Evolutionary conservation across 2,888 invertebrate genomes (phyloP), one percentile per base, ranked within the genome.

Genomic region (Limenitis camilla): DNA sequence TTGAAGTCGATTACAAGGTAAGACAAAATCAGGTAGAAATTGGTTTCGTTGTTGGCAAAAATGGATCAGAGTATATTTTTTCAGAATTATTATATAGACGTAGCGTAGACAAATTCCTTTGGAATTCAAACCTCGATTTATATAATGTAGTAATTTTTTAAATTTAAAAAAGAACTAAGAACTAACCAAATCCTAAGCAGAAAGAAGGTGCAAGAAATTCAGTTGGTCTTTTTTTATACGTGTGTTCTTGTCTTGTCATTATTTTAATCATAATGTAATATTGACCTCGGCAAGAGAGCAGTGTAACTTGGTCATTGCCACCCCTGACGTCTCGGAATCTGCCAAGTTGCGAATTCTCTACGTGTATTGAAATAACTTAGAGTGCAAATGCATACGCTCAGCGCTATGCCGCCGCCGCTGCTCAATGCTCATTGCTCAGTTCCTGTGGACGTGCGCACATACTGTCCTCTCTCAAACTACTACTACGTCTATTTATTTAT

Each of bases 301-400:
- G 47, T 56, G 55, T 57, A 57, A 38, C 36, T 40, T 47, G 55
- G 52, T 59, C 58, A 53, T 65, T 67, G 65, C 69, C 61, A 68
- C 71, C 65, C 66, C 64, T 58, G 67, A 56, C 63, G 70, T 63
- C 57, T 58, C 59, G 61, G 65, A 81, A 79, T 84, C 71, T 70
- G 78, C 72, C 65, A 72, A 80, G 72, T 80, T 74, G 81, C 79
- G 67, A 81, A 84, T 84, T 82, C 78, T 65, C 69, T 72, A 65
- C 72, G 69, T 76, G 81, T 73, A 82, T 82, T 81, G 78, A 85
- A 85, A 85, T 84, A 84, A 81, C 82, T 72, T 74, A 68, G 68
- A 78, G 68, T 75, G 75, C 74, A 76, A 71, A 71, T 74, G 72
- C 67, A 66, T 67, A 68, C 71, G 63, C 11, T 50, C 52, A 48